Evolutionary conservation across 2,113 vertebrate genomes (phyloP).

Genomic region (Tragelaphus scriptus): DNA sequence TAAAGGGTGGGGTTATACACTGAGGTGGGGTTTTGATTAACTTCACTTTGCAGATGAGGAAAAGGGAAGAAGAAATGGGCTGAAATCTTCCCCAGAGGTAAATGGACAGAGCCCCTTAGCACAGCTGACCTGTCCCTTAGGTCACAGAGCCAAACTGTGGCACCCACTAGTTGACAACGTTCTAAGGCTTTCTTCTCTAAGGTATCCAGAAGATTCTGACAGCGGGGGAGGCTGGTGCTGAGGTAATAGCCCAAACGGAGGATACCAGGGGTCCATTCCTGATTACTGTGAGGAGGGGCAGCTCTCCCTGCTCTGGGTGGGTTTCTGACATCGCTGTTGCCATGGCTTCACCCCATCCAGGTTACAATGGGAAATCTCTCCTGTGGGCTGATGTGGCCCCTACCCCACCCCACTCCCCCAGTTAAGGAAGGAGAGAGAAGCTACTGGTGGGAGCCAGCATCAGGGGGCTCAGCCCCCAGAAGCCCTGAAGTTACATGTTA

Average conservation of each 20-base stretch:
- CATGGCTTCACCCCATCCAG: not conserved
- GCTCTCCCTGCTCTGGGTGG: not conserved
- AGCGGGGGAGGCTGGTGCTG: not conserved
- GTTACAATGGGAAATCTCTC: not conserved
- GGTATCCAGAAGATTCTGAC: not conserved
- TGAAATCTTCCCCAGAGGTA: not conserved
- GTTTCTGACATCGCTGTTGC: not conserved
- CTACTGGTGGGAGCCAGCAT: not conserved
- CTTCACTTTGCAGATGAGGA: not conserved
- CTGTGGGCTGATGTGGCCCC: not conserved
- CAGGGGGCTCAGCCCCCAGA: not conserved
- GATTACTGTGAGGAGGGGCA: not conserved
- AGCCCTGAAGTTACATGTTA: not conserved
- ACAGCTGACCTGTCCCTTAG: not conserved
- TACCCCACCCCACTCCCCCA: not conserved
- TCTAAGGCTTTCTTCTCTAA: not conserved
- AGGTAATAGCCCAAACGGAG: not conserved
- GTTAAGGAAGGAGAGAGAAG: not conserved
- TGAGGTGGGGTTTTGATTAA: not conserved
- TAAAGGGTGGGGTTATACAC: not conserved
- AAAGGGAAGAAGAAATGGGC: not conserved
- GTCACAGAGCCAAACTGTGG: not conserved
- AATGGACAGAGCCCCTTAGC: not conserved
- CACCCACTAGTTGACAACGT: not conserved
- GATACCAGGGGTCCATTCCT: not conserved